Base-by-base conservation (phyloP, 2,113 vertebrate species). In the Halcyon senegalensis region DNA sequence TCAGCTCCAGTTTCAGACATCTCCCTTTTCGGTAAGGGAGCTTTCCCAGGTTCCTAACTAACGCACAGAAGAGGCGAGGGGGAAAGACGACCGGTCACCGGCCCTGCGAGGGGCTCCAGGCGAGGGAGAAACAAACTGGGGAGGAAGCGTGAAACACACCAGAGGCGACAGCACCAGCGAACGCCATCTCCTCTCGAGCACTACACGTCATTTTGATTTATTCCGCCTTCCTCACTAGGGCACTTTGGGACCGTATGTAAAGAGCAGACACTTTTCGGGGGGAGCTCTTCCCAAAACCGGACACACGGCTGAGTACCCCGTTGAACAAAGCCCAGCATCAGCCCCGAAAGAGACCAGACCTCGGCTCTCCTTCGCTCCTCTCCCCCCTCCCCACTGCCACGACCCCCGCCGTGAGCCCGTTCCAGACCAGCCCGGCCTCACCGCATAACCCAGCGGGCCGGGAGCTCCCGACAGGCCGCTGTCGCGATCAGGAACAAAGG, bases 251-350 rank as follows among this genome's bases (percentile, higher is more conserved):
- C 1, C 33, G 13, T n/a, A 46, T 39, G 37, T 8, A 19, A 15
- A 13, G 67, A 31, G 3, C 3, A 59, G 23, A 7, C 5, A 4
- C 5, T 58, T 51, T 9, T 1, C 46, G 8, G 19, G 12, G 35
- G 35, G 3, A 39, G 5, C 2, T 33, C 10, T 5, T 51, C 8
- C 35, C 43, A n/a, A 69, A 76, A 53, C 14, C 5, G 21, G 3
- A 41, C 0, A 1, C 7, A 68, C 5, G n/a, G 13, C 30, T 24
- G 46, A 87, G 37, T 1, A 8, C 0, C 0, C 53, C 48, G 2
- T 20, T 16, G 3, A 23, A 50, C 37, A 28, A 24, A 11, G 19
- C 19, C 4, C 11, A 19, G 27, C 14, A 60, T 7, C 37, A 60
- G 51, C 43, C 39, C 43, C 21, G 11, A n/a, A 53, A 24, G 7